Base-by-base conservation (phyloP, 2,113 vertebrate genomes). In the Eclectus roratus region DNA sequence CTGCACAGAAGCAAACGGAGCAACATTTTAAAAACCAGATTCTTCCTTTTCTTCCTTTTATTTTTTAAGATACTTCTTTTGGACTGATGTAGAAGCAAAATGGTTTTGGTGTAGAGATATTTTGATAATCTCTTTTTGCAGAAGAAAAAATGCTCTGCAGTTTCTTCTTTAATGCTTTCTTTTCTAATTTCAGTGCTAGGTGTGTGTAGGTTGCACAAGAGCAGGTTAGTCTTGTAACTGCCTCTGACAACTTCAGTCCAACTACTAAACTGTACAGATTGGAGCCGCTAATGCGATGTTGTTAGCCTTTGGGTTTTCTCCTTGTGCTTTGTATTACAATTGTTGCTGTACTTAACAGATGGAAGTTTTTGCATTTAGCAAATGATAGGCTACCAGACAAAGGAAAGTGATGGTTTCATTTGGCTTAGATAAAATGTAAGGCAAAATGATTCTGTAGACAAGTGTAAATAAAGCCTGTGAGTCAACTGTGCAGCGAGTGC, bases 391-490 rank as follows among this genome's bases (percentile, higher is more conserved):
- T 90, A 93, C 91, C 92, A 94, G 83, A 93, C 64, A 73, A 31
- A 92, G 95, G 83, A 72, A 68, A 92, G 97, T 92, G 93, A 96
- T 97, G 97, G 78, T 96, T 97, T 97, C 88, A 71, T 95, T 98
- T 92, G 96, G 97, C 95, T 98, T 97, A 95, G 97, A 96, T 88
- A 96, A 98, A 86, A 64, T 98, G 97, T 98, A 86, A 95, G 94
- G 93, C 91, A 97, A 94, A 96, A 95, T 35, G 91, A 97, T 96
- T 81, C 96, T 98, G 98, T 98, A 98, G 98, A 98, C 93, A 94
- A 97, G 97, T 98, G 98, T 98, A 98, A 98, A 98, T 98, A 98
- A 98, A 98, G 96, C 91, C 96, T 98, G 98, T 98, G 96, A 97
- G 96, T 97, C 92, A 93, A 94, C 95, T 55, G 94, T 91, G 87